Conservation (phyloP, 2,888 invertebrate species). For the Brachyopa scutellaris region DNA sequence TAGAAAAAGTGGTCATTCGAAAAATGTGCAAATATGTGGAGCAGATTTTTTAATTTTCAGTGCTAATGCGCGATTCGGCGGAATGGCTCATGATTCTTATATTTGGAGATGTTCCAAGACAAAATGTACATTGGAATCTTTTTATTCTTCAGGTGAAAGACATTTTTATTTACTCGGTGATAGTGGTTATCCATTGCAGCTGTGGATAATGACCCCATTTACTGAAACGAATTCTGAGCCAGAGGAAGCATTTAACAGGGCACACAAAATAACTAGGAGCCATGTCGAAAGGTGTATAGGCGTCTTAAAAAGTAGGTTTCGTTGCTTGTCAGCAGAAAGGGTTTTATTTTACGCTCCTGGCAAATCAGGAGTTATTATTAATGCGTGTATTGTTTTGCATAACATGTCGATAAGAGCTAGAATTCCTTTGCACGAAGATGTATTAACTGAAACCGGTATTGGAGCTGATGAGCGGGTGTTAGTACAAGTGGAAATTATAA, state of each 20-base stretch:
- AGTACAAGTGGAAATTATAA: background rate
- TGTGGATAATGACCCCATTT: background rate
- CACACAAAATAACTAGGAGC: slow-evolving; percentile 6
- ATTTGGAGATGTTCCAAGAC: slow-evolving; percentile 10
- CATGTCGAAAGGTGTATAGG: background rate
- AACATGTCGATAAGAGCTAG: slow-evolving; percentile 4
- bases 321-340: slow-evolving; percentile 2
- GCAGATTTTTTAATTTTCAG: background rate
- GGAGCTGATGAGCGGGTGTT: background rate
- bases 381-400: background rate
- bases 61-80: background rate
- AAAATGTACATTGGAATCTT: slow-evolving; percentile 1
- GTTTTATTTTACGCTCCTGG: slow-evolving; percentile 1
- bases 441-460: background rate
- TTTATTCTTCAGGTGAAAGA: background rate
- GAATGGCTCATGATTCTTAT: slow-evolving; percentile 10
- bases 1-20: too few relatives aligned
- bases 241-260: background rate
- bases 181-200: background rate
- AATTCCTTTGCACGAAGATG: slow-evolving; percentile 1
- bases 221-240: background rate
- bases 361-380: slow-evolving; percentile 7
- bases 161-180: background rate
- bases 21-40: too few relatives aligned
- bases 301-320: background rate